Conservation (phyloP, 2,888 invertebrate genomes). For the Graphium colonna region DNA sequence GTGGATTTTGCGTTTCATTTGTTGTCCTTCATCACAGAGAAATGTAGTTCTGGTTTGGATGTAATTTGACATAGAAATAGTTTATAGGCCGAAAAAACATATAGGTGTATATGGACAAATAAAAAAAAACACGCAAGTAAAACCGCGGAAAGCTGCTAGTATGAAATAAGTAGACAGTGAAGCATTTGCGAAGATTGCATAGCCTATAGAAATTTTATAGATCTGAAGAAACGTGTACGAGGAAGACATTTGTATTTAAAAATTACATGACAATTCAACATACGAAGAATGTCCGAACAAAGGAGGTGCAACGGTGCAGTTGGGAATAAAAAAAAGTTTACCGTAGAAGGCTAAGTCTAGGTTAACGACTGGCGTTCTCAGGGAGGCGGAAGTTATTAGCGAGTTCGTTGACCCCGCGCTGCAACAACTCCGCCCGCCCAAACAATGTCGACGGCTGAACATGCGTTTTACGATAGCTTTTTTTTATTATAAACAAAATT, state of each 20-base stretch:
- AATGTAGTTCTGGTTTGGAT: no score
- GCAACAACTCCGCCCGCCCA: constrained; percentile 52
- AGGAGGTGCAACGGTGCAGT: constrained; percentile 23
- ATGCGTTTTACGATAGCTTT: constrained; percentile 16
- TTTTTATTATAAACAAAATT: constrained; percentile 21
- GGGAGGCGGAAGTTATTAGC: constrained; percentile 76
- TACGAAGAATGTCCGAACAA: not conserved
- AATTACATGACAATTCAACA: not conserved
- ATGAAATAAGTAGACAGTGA: no score
- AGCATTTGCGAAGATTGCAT: no score
- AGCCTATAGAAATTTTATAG: no score
- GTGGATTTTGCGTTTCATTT: no score
- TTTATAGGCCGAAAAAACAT: no score
- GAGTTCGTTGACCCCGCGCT: constrained; percentile 54
- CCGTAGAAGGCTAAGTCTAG: constrained; percentile 35
- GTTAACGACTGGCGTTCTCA: constrained; percentile 56
- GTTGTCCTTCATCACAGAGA: no score
- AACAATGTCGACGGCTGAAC: constrained; percentile 40
- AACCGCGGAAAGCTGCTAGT: no score
- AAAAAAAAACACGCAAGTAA: no score
- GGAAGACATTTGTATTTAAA: constrained; percentile 2
- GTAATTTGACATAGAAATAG: no score
- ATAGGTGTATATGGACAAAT: no score
- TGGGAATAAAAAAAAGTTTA: constrained; percentile 15
- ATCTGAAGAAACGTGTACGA: constrained; percentile 21